phyloP scores from a whole-genome alignment of 1,140 invertebrate species.

The Seison nebaliae region DNA sequence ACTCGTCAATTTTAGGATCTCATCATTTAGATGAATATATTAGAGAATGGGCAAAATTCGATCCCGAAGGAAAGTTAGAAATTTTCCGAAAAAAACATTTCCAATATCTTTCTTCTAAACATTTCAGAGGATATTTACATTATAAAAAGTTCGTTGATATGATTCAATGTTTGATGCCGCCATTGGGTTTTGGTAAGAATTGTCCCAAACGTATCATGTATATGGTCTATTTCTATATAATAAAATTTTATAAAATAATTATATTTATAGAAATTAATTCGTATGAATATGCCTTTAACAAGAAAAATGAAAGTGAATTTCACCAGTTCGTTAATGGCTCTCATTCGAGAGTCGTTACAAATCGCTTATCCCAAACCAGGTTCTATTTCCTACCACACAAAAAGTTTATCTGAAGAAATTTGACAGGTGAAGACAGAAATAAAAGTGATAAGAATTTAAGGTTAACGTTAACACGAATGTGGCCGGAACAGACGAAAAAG shows the following conservation, averaged over 20 bases:
- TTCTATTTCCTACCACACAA: no score
- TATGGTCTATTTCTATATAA: slow-evolving; percentile 6
- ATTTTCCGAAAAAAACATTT: neutral
- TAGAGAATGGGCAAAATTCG: slow-evolving; percentile 12
- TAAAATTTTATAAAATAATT: no score
- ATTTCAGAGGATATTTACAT: slow-evolving; percentile 8
- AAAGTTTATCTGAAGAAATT: no score
- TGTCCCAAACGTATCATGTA: slow-evolving; percentile 12
- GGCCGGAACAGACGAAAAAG: slow-evolving; percentile 75
- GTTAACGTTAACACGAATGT: slow-evolving; percentile 79
- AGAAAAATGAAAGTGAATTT: slow-evolving; percentile 85
- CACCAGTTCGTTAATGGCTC: slow-evolving; percentile 85
- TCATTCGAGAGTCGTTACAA: slow-evolving; percentile 86
- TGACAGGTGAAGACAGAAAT: no score
- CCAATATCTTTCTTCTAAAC: neutral
- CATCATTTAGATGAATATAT: slow-evolving; percentile 14
- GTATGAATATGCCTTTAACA: slow-evolving; percentile 98
- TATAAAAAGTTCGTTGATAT: slow-evolving; percentile 12
- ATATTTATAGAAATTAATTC: slow-evolving; percentile 53
- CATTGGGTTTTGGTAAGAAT: slow-evolving; percentile 12
- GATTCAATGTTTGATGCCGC: slow-evolving; percentile 9
- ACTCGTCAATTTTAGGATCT: slow-evolving; percentile 13
- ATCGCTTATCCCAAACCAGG: slow-evolving; percentile 79
- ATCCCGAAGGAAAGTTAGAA: slow-evolving; percentile 10
- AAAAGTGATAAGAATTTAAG: slow-evolving; percentile 79